A percentile compares a stretch with the other conserved stretches of the same genome.
phyloP scores from a whole-genome alignment of 2,113 vertebrate genomes.

The Seriola aureovittata region DNA sequence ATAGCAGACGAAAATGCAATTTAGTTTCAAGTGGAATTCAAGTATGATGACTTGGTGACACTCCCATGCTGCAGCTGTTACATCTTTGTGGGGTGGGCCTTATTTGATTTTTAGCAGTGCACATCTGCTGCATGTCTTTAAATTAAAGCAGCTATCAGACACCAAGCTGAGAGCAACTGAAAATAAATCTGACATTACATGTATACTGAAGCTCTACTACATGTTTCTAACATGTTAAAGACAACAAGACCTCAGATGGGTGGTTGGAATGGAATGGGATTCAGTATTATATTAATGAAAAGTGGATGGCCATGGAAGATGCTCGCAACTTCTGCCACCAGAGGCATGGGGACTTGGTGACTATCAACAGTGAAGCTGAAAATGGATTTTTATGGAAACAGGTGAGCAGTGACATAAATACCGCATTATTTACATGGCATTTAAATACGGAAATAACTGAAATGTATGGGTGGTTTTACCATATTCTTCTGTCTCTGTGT shows the following conservation, averaged over 20 bases:
- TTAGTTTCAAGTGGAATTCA: too few species aligned
- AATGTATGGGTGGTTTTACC: not conserved
- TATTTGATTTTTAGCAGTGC: not conserved
- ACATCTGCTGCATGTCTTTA: not conserved
- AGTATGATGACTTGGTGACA: too few species aligned
- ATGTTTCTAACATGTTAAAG: slow-evolving; percentile 71
- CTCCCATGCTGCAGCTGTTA: not conserved
- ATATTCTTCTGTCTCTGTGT: slow-evolving; percentile 6
- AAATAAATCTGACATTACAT: not conserved
- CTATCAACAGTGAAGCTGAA: slow-evolving; percentile 87
- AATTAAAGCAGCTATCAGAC: not conserved
- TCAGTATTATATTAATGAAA: slow-evolving; percentile 86
- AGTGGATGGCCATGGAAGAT: slow-evolving; percentile 81
- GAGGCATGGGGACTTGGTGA: slow-evolving; percentile 87
- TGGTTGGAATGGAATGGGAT: slow-evolving; percentile 86
- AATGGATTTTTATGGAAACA: slow-evolving; percentile 88
- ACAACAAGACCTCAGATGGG: slow-evolving; percentile 85
- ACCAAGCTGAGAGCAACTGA: not conserved
- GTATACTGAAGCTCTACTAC: not conserved
- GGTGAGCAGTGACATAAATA: slow-evolving; percentile 57
- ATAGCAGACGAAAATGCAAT: too few species aligned
- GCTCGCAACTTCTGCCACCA: slow-evolving; percentile 86
- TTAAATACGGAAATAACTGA: not conserved
- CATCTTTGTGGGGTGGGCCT: not conserved
- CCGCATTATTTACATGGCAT: not conserved